phyloP scores from a whole-genome alignment of 2,797 vertebrate species.

The Hoplostethus atlanticus region DNA sequence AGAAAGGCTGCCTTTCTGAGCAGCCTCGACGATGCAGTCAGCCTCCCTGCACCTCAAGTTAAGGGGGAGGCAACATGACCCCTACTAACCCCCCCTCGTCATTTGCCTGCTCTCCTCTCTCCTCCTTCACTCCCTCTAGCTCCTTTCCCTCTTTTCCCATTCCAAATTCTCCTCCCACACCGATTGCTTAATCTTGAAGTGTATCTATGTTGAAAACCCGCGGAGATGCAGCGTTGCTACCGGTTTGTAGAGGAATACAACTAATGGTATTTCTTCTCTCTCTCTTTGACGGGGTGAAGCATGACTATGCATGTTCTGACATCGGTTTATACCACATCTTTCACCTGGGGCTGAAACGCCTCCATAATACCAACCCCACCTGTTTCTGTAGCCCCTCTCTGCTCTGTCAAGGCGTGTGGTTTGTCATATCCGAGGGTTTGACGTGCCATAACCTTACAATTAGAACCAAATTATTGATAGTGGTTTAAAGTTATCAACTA shows the following conservation, averaged over 20 bases:
- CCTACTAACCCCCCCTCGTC: constrained; percentile 58
- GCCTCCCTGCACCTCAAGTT: constrained; percentile 76
- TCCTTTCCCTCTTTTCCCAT: constrained; percentile 63
- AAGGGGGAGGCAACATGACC: constrained; percentile 74
- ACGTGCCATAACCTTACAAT: too few species aligned
- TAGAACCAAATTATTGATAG: too few species aligned
- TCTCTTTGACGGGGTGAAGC: constrained; percentile 7
- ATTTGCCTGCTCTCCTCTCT: constrained; percentile 57
- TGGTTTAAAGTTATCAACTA: too few species aligned
- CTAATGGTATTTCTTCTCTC: not conserved
- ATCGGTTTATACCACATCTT: constrained; percentile 21
- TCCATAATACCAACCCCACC: not conserved
- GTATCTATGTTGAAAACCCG: constrained; percentile 32
- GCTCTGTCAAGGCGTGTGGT: not conserved
- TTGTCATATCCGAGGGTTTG: too few species aligned
- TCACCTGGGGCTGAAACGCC: constrained; percentile 1
- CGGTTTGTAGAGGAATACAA: not conserved
- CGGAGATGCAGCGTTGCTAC: constrained; percentile 27
- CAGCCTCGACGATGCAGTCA: constrained; percentile 61
- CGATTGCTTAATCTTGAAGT: constrained; percentile 46
- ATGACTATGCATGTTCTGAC: constrained; percentile 16
- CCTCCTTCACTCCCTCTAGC: constrained; percentile 61
- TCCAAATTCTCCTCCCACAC: constrained; percentile 74
- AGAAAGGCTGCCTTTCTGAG: constrained; percentile 88
- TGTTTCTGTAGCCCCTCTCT: not conserved